phyloP scores from a whole-genome alignment of 2,888 invertebrate species.

The Cybosia mesomella region DNA sequence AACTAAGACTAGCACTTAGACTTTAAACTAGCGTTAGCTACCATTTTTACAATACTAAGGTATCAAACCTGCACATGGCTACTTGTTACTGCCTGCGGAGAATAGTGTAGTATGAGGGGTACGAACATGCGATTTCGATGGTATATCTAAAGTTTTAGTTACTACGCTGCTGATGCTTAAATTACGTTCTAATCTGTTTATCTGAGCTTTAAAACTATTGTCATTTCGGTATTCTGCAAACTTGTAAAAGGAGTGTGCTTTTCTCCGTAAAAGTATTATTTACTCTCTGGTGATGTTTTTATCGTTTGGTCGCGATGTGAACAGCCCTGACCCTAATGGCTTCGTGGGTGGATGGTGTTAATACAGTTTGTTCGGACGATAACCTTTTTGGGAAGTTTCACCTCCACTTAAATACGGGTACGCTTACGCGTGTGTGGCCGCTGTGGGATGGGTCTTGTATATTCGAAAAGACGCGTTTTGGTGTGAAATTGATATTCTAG shows the following conservation, averaged over 20 bases:
- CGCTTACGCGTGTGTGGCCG: slow-evolving; percentile 22
- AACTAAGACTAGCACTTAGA: too few species aligned
- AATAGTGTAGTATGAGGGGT: too few species aligned
- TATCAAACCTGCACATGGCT: too few species aligned
- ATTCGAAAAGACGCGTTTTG: slow-evolving; percentile 15
- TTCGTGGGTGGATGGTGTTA: slow-evolving; percentile 36
- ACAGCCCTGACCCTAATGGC: slow-evolving; percentile 25
- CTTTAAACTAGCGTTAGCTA: too few species aligned
- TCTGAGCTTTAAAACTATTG: too few species aligned
- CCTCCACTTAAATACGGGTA: slow-evolving; percentile 16
- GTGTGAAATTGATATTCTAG: slow-evolving; percentile 16
- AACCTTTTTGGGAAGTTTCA: slow-evolving; percentile 47
- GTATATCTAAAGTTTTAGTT: too few species aligned
- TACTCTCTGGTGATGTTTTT: slow-evolving; percentile 5
- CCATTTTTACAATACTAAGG: too few species aligned
- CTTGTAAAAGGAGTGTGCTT: not conserved
- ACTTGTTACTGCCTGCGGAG: too few species aligned
- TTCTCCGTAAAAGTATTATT: not conserved
- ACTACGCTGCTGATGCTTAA: too few species aligned
- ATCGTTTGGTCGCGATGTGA: slow-evolving; percentile 20
- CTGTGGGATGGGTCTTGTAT: slow-evolving; percentile 8
- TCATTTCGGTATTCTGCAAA: too few species aligned
- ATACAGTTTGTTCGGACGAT: slow-evolving; percentile 21
- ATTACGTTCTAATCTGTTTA: too few species aligned
- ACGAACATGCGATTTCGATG: too few species aligned